Percentiles rank a stretch among this genome's conserved stretches.
phyloP scores from a whole-genome alignment of 2,888 invertebrate genomes.

The Lochmaea capreae region DNA sequence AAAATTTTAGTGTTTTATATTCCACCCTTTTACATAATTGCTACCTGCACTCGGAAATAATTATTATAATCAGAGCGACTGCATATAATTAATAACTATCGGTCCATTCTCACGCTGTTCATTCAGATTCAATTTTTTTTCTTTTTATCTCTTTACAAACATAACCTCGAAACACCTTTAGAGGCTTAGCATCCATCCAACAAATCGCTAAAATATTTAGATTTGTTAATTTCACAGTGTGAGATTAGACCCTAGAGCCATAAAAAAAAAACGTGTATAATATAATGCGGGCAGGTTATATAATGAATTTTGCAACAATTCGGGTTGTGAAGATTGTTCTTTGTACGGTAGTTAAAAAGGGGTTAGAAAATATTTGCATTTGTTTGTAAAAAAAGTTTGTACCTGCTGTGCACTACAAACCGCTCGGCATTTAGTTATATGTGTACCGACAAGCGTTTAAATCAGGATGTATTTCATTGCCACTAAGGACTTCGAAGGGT shows the following conservation, averaged over 20 bases:
- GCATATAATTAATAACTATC: constrained; percentile 37
- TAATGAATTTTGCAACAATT: constrained; percentile 44
- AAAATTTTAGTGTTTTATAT: too few species aligned
- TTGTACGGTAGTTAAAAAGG: constrained; percentile 49
- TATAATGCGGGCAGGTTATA: constrained; percentile 47
- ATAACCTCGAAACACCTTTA: constrained; percentile 36
- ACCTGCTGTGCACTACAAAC: constrained; percentile 35
- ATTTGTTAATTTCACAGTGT: constrained; percentile 59
- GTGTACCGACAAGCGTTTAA: not conserved
- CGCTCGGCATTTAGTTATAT: not conserved
- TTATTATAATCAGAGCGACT: constrained; percentile 30
- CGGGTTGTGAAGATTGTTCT: constrained; percentile 28
- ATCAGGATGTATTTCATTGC: not conserved
- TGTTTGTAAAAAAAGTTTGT: constrained; percentile 31
- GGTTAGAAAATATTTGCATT: constrained; percentile 49
- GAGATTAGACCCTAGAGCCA: constrained; percentile 48
- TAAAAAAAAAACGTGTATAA: constrained; percentile 32
- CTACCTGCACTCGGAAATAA: not conserved
- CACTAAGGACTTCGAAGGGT: too few species aligned
- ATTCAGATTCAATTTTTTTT: constrained; percentile 29
- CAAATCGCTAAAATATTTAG: constrained; percentile 55
- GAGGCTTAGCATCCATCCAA: constrained; percentile 24
- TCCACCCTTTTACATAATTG: not conserved
- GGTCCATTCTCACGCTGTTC: constrained; percentile 45
- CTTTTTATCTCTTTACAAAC: constrained; percentile 6